Evolutionary conservation across 2,888 invertebrate genomes (phyloP), one percentile per base, ranked within the genome.

Genomic region (Helicoverpa assulta): DNA sequence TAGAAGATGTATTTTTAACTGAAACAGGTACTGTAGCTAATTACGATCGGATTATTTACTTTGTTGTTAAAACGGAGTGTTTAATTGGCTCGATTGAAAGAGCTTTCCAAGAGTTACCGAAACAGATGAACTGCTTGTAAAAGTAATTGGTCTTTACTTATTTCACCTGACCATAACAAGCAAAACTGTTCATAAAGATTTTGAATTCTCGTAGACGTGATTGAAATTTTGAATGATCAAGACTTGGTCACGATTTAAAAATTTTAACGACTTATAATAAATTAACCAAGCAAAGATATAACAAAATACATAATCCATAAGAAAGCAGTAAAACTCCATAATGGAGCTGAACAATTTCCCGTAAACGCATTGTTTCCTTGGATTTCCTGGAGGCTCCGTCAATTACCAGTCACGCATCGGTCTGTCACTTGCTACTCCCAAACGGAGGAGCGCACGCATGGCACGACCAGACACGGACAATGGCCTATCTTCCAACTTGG

Each of bases 401-500:
- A 86, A 82, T 83, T 83, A 76, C 50, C 37, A 76, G 84, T 85
- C 86, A 88, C 88, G 90, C 89, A 88, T 73, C 78, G 71, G 80
- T 64, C 83, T 82, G 81, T 82, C 77, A 73, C 68, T 68, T 58
- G 61, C 56, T 68, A 60, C 76, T 65, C 69, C 52, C 61, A 61
- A 64, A 72, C 70, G 56, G 71, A 65, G 54, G 59, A 79, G 19
- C 18, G 83, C 90, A 89, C 90, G 89, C 81, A 79, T 83, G 89
- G 89, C 65, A 90, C 88, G 10, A 71, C 80, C 84, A 77, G 89
- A 74, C 77, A 88, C 90, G 76, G 79, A 60, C 62, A 67, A 56
- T 63, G 75, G 68, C 58, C 78, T 60, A 73, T 79, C 70, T 61
- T 73, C 66, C 40, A 72, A 74, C 73, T 66, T 57, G 37, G 26